phyloP scores from a whole-genome alignment of 1,140 invertebrate species.

The Papilio polyxenes region DNA sequence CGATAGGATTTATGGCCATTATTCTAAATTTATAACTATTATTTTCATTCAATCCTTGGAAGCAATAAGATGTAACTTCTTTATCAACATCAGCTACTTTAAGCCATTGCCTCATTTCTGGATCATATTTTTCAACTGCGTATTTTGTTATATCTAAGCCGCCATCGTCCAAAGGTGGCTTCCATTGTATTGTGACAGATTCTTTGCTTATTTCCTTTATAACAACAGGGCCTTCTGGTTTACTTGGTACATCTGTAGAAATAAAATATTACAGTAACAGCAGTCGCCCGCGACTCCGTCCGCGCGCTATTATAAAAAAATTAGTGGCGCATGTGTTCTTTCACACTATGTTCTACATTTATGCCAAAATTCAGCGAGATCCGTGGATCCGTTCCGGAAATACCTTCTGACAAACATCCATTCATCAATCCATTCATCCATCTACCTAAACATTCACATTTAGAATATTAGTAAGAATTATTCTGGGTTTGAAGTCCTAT shows the following conservation, averaged over 20 bases:
- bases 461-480: no score
- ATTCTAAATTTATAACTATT: constrained; percentile 92
- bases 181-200: constrained; percentile 89
- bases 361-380: no score
- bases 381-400: no score
- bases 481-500: neutral
- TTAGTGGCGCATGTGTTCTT: no score
- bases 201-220: constrained; percentile 88
- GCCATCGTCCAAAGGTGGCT: constrained; percentile 89
- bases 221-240: constrained; percentile 88
- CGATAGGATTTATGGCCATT: constrained; percentile 90
- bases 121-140: constrained; percentile 89
- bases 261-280: constrained; percentile 3
- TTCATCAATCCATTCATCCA: no score
- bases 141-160: constrained; percentile 90
- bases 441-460: no score
- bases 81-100: constrained; percentile 89
- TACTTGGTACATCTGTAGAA: constrained; percentile 88
- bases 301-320: no score
- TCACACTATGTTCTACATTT: no score
- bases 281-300: no score
- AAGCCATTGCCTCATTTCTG: constrained; percentile 85
- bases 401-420: no score
- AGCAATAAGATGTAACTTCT: constrained; percentile 85
- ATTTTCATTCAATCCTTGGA: constrained; percentile 89